Evolutionary conservation across 2,797 vertebrate genomes (phyloP).

Genomic region (Neolamprologus multifasciatus): DNA sequence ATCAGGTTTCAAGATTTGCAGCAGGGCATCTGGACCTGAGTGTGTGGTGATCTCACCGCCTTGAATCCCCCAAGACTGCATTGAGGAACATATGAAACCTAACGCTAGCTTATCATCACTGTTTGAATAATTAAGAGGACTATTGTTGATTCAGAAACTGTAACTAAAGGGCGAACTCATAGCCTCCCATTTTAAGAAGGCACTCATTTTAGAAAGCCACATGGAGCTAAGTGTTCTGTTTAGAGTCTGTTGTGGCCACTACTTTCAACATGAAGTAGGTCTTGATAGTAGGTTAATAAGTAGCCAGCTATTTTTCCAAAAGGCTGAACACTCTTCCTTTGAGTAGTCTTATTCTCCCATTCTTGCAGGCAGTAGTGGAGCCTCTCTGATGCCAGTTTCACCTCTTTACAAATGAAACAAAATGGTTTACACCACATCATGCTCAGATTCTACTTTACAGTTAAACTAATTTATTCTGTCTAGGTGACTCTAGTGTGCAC

Average conservation of each 20-base stretch:
- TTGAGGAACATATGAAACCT: constrained; percentile 45
- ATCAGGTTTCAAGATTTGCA: constrained; percentile 59
- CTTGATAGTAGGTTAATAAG: neutral
- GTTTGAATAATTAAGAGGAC: constrained; percentile 51
- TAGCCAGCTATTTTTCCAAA: neutral
- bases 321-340: neutral
- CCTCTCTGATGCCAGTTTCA: neutral
- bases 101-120: constrained; percentile 24
- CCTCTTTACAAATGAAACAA: neutral
- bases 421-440: neutral
- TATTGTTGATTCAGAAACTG: constrained; percentile 4
- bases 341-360: neutral
- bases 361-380: neutral
- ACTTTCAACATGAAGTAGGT: constrained; percentile 1
- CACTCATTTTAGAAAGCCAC: neutral
- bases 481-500: neutral
- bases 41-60: constrained; percentile 47
- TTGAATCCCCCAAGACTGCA: constrained; percentile 27
- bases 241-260: neutral
- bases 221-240: constrained; percentile 3
- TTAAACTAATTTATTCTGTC: neutral
- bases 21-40: constrained; percentile 19
- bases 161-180: constrained; percentile 28
- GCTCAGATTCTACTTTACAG: neutral
- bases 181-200: neutral